Base-by-base conservation (phyloP, 2,113 vertebrate species). In the Chionodraco myersi region DNA sequence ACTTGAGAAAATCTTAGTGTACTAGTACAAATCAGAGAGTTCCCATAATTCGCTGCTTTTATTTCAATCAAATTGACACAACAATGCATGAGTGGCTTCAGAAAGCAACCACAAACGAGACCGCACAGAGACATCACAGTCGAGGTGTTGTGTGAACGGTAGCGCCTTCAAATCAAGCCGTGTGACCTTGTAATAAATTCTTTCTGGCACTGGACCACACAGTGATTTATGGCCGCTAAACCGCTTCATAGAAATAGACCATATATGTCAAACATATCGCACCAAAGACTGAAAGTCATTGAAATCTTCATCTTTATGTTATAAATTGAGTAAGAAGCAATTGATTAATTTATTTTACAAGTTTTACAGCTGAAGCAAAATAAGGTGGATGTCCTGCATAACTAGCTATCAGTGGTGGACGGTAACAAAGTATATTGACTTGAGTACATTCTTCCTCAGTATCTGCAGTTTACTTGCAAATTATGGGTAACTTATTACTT, bases 181-280 rank as follows among this genome's bases (percentile, higher is more conserved):
- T 1, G 0, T 34, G 81, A 80, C 81, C 81, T 76, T 74, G 78
- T 79, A 51, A 72, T 48, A 2, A 75, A 74, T 62, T 61, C 69
- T 62, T 57, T 3, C 71, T 84, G 78, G 71, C 77, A 49, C n/a
- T 0, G 30, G 12, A 63, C 30, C 57, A 10, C 62, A 30, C 9
- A 13, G 6, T 34, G 82, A 84, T 74, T 77, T 71, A 79, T 36
- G 21, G 41, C 58, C 8, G 45, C n/a, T 77, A 59, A 71, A 67
- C 12, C 79, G 57, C 63, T 41, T 54, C n/a, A 45, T 36, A 34
- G 45, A 49, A 1, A 30, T 15, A 69, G 4, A 26, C 51, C 8
- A n/a, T 9, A 18, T 30, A 47, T 66, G 8, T 58, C 12, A 1
- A 7, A 73, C n/a, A 14, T 14, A 45, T 64, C 3, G n/a, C 8